Evolutionary conservation across 2,888 invertebrate species (phyloP).

Genomic region (Brachyptera putata): DNA sequence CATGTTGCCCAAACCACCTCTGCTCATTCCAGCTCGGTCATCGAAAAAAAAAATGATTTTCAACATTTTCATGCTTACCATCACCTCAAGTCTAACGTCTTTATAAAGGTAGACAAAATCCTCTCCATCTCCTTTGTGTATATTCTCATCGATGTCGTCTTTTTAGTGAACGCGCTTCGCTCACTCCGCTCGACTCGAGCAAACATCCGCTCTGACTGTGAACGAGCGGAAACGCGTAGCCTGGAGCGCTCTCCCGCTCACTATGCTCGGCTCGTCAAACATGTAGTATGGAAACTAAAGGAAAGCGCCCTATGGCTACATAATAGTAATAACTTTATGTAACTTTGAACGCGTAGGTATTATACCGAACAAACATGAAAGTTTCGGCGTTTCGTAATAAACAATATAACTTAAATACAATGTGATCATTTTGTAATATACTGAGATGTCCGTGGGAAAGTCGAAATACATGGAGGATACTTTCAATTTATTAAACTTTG

Average conservation of each 20-base stretch:
- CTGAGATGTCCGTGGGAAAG: no score
- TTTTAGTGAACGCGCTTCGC: no score
- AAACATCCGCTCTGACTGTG: conserved; percentile 29
- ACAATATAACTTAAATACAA: not conserved
- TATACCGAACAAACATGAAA: not conserved
- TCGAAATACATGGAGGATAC: no score
- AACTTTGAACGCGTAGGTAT: not conserved
- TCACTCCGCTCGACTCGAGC: conserved; percentile 2
- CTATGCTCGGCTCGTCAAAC: not conserved
- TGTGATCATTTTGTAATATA: no score
- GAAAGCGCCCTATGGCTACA: not conserved
- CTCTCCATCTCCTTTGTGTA: not conserved
- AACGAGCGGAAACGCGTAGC: conserved; percentile 29
- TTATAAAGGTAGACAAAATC: not conserved
- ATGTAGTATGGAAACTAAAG: not conserved
- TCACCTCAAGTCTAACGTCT: not conserved
- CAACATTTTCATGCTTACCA: conserved; percentile 1
- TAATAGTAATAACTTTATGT: not conserved
- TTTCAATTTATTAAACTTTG: no score
- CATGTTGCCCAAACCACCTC: no score
- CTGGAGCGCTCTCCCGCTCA: conserved; percentile 21
- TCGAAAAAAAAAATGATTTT: no score
- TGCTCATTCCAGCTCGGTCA: no score
- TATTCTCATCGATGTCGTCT: no score
- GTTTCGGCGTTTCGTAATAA: not conserved